These are phyloP conservation scores for Etheostoma spectabile DNA, from an alignment of 2,113 vertebrate genomes.

Conservation along the genomic window DNA sequence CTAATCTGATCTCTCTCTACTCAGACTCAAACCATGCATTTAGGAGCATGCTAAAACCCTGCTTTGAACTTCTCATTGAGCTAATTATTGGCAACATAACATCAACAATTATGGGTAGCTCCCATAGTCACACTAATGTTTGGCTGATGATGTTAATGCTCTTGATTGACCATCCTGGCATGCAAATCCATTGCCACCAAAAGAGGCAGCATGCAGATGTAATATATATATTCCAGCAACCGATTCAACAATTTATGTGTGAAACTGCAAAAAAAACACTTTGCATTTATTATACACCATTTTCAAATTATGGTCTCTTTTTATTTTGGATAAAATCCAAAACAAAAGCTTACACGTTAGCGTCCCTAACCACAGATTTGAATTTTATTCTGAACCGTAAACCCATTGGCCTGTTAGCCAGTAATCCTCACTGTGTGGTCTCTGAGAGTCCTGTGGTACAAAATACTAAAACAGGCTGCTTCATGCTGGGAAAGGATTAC, in stretches of 20 bases:
- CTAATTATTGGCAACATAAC: constrained; percentile 1
- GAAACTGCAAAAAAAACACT: constrained; percentile 14
- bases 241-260: background rate
- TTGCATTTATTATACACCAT: background rate
- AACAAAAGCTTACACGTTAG: background rate
- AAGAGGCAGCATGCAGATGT: background rate
- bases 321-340: background rate
- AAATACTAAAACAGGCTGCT: constrained; percentile 37
- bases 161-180: background rate
- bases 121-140: background rate
- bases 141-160: background rate
- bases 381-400: constrained; percentile 7
- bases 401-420: background rate
- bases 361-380: background rate
- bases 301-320: background rate
- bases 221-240: background rate
- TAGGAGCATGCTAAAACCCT: background rate
- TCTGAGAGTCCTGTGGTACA: constrained; percentile 23
- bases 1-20: constrained; percentile 18
- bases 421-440: constrained; percentile 60
- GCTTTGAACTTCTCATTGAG: background rate
- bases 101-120: background rate
- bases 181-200: background rate
- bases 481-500: constrained; percentile 63
- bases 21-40: constrained; percentile 8